Evolutionary conservation across 1,140 invertebrate species (phyloP).

Genomic region (Heliconius congener): DNA sequence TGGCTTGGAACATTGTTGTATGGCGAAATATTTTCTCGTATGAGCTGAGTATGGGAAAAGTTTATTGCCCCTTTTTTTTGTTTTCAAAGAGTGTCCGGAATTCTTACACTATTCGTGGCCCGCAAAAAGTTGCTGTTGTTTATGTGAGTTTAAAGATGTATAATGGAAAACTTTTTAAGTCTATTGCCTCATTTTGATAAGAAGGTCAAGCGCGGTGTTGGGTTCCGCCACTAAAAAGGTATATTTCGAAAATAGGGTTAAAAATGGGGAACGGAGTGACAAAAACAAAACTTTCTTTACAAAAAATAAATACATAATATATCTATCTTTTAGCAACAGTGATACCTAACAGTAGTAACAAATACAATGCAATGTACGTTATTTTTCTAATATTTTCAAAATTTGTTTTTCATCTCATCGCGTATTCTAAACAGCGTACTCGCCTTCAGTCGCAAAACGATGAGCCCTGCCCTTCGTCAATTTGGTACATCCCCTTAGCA

Average conservation of each 20-base stretch:
- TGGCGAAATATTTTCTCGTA: not conserved
- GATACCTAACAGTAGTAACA: not conserved
- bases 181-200: too few relatives aligned
- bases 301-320: not conserved
- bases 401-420: constrained; percentile 26
- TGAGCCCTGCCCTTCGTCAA: constrained; percentile 42
- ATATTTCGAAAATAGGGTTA: too few relatives aligned
- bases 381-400: constrained; percentile 11
- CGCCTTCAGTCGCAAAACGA: constrained; percentile 39
- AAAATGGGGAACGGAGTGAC: too few relatives aligned
- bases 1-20: not conserved
- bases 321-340: not conserved
- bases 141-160: too few relatives aligned
- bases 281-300: not conserved
- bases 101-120: too few relatives aligned
- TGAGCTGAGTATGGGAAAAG: constrained; percentile 4
- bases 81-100: too few relatives aligned
- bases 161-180: too few relatives aligned
- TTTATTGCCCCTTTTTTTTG: not conserved
- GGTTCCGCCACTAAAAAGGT: too few relatives aligned
- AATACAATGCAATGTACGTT: not conserved
- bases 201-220: too few relatives aligned
- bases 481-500: constrained; percentile 38
- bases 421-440: constrained; percentile 31
- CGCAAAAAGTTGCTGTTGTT: too few relatives aligned